Conservation (phyloP, 2,797 vertebrate species). For the Tiaroga cobitis region DNA sequence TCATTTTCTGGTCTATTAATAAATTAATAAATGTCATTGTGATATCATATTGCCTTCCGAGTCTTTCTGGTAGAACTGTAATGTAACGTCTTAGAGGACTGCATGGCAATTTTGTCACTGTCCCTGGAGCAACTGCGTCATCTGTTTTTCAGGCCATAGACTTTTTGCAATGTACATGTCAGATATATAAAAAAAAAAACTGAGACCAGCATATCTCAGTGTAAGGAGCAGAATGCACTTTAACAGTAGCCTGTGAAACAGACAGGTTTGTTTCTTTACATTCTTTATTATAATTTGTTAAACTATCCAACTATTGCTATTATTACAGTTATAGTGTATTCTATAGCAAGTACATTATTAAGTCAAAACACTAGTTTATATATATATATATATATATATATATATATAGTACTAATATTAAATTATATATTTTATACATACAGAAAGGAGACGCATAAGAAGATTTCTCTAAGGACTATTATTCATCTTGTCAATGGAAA, state of each 20-base stretch:
- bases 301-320: background rate
- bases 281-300: background rate
- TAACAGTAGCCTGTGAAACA: slow-evolving; percentile 1
- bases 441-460: background rate
- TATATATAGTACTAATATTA: background rate
- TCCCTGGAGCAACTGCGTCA: background rate
- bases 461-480: background rate
- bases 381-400: too few species aligned
- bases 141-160: background rate
- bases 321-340: background rate
- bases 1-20: too few species aligned
- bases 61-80: background rate
- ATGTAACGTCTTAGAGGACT: background rate
- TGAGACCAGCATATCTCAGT: background rate
- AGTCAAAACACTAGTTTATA: too few species aligned
- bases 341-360: background rate
- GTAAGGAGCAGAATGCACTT: background rate
- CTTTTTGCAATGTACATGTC: background rate
- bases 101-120: background rate
- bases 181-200: background rate
- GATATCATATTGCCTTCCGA: too few species aligned
- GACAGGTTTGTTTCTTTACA: background rate
- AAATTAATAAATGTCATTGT: too few species aligned
- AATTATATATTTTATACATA: background rate
- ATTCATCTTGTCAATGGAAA: slow-evolving; percentile 41